Conservation (phyloP, 2,888 invertebrate genomes). For the Andrena haemorrhoa region DNA sequence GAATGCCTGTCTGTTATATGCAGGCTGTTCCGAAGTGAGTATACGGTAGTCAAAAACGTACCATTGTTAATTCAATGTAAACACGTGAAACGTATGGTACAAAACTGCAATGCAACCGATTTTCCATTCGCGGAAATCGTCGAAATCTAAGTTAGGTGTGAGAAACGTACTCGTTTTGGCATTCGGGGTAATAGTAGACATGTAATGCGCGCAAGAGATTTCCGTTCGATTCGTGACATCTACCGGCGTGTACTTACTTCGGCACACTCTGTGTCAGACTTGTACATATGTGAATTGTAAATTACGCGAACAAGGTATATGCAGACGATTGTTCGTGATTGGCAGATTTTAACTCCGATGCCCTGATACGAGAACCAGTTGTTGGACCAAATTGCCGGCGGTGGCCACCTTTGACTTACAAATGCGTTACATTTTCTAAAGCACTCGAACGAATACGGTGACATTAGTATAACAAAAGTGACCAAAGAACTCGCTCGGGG, state of each 20-base stretch:
- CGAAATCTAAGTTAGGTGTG: no score
- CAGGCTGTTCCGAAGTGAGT: not conserved
- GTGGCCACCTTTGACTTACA: conserved; percentile 63
- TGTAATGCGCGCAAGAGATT: not conserved
- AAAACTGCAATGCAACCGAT: not conserved
- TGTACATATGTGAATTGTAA: conserved; percentile 21
- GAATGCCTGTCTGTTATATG: not conserved
- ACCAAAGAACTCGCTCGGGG: conserved; percentile 30
- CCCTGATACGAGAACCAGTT: conserved; percentile 75
- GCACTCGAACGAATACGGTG: conserved; percentile 40
- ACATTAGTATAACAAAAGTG: conserved; percentile 60
- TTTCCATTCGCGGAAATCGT: no score
- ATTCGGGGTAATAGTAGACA: no score
- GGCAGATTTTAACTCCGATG: conserved; percentile 72
- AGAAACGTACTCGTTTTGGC: no score
- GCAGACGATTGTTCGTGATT: conserved; percentile 58
- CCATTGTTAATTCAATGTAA: not conserved
- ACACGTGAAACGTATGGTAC: not conserved
- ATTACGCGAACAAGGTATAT: conserved; percentile 7
- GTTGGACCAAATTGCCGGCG: conserved; percentile 78
- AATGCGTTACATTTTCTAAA: conserved; percentile 66
- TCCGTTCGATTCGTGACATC: not conserved
- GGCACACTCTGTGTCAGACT: not conserved
- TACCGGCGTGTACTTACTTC: not conserved
- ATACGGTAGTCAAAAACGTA: no score